These are phyloP conservation scores for Himalopsyche kuldschensis DNA, from an alignment of 2,888 invertebrate species.

Conservation along the genomic window DNA sequence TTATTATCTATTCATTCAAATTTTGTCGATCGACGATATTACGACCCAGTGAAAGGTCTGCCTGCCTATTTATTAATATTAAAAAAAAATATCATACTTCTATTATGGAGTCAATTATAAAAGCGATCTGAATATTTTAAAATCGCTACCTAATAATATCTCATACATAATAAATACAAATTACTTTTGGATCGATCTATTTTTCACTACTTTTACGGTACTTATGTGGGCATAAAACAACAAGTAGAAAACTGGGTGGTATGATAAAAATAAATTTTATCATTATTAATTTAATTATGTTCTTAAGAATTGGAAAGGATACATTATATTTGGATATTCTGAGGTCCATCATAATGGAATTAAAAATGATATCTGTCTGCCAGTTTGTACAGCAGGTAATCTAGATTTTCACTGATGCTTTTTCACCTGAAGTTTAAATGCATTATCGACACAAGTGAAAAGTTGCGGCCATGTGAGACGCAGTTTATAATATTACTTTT, in stretches of 20 bases:
- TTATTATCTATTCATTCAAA: conserved; percentile 16
- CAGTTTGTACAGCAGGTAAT: too few species aligned
- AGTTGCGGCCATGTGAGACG: too few species aligned
- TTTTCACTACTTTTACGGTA: background rate
- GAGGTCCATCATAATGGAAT: too few species aligned
- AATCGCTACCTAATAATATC: background rate
- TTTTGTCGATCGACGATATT: background rate
- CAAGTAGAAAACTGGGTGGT: background rate
- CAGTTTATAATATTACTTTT: too few species aligned
- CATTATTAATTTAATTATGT: background rate
- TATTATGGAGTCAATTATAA: background rate
- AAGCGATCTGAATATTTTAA: conserved; percentile 20
- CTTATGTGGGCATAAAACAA: background rate
- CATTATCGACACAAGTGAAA: too few species aligned
- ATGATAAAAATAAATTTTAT: background rate
- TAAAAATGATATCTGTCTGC: too few species aligned
- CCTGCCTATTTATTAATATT: background rate
- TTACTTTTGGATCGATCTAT: background rate
- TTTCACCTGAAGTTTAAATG: too few species aligned
- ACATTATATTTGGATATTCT: too few species aligned
- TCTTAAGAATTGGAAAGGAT: too few species aligned
- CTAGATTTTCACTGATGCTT: too few species aligned
- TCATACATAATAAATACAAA: background rate
- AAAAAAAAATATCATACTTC: background rate
- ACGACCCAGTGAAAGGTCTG: background rate